Percentiles rank a stretch among this genome's conserved stretches.
These are phyloP conservation scores for Biston betularia DNA, from an alignment of 2,888 invertebrate species.

Conservation along the genomic window DNA sequence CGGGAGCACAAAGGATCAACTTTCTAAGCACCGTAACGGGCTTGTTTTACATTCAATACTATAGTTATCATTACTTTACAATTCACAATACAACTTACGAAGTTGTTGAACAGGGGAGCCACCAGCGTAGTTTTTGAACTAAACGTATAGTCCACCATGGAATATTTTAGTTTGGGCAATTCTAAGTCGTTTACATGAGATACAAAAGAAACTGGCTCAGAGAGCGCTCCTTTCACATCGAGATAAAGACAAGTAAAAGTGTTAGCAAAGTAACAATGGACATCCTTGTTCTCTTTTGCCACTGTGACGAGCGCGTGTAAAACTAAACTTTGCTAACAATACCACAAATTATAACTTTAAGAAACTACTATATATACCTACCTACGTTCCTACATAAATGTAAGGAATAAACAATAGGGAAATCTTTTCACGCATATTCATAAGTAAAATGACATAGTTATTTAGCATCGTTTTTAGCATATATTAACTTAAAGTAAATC, in stretches of 20 bases:
- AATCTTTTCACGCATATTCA: neutral
- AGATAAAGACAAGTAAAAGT: slow-evolving; percentile 33
- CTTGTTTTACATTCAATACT: slow-evolving; percentile 67
- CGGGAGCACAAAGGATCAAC: slow-evolving; percentile 75
- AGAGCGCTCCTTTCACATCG: slow-evolving; percentile 35
- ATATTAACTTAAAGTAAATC: neutral
- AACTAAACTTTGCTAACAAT: slow-evolving; percentile 7
- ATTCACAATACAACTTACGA: neutral
- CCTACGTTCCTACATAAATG: neutral
- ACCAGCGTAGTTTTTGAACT: neutral
- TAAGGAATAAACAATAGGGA: neutral
- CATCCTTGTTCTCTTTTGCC: slow-evolving; percentile 22
- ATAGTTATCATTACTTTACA: slow-evolving; percentile 45
- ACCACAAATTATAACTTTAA: neutral
- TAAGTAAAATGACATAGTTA: neutral
- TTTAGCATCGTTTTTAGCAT: too few relatives aligned
- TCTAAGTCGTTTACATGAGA: slow-evolving; percentile 22
- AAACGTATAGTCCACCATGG: neutral
- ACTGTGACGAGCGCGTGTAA: slow-evolving; percentile 16
- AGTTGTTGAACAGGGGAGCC: neutral
- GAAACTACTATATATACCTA: neutral
- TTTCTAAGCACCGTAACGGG: slow-evolving; percentile 63
- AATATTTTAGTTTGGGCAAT: neutral
- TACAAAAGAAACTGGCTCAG: slow-evolving; percentile 31
- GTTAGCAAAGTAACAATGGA: slow-evolving; percentile 24